Percentiles rank a stretch among this genome's conserved stretches.
Conservation (phyloP, 2,888 invertebrate genomes). For the Dysmachus trigonus region DNA sequence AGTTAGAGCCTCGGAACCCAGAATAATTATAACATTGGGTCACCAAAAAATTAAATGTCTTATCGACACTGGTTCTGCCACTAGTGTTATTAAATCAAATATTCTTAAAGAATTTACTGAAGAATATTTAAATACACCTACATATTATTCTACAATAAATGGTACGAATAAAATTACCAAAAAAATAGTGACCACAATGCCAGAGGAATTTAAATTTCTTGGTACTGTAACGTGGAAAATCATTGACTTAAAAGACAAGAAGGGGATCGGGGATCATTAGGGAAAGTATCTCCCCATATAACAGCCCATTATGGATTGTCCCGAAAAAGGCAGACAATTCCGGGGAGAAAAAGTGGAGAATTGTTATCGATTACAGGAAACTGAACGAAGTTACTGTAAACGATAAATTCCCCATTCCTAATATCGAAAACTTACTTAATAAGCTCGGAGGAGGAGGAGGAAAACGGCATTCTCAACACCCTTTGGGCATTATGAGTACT, state of each 20-base stretch:
- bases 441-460: constrained; percentile 46
- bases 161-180: constrained; percentile 45
- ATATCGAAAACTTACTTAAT: constrained; percentile 49
- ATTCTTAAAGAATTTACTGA: background rate
- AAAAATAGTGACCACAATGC: constrained; percentile 46
- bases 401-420: constrained; percentile 50
- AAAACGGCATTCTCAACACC: constrained; percentile 44
- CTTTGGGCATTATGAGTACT: background rate
- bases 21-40: background rate
- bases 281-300: constrained; percentile 48
- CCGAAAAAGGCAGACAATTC: constrained; percentile 48
- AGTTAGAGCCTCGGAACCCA: constrained; percentile 28
- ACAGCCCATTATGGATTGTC: constrained; percentile 48
- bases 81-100: constrained; percentile 14
- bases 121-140: constrained; percentile 3
- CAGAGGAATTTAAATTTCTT: constrained; percentile 47
- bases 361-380: constrained; percentile 44
- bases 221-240: constrained; percentile 47
- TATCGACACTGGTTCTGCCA: constrained; percentile 4
- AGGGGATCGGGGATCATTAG: constrained; percentile 43
- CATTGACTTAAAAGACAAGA: constrained; percentile 44
- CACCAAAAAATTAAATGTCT: constrained; percentile 21
- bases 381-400: constrained; percentile 48
- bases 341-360: constrained; percentile 47
- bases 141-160: constrained; percentile 44